Evolutionary conservation across 2,113 vertebrate genomes (phyloP), one percentile per base, ranked within the genome.

Genomic region (Larimichthys polyactis): DNA sequence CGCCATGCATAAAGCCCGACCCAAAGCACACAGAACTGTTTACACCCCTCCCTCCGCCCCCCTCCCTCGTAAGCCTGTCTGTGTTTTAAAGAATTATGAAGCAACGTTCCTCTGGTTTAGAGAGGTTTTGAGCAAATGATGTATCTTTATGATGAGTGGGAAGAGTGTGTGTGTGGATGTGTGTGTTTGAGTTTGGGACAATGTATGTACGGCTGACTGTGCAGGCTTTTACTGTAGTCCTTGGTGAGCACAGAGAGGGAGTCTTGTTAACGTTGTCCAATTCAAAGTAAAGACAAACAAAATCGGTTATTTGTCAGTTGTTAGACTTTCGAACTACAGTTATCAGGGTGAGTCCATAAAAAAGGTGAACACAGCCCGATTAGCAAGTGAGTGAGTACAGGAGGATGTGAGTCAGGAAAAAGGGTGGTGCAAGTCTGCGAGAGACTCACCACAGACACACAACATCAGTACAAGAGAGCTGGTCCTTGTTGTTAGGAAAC

Each of bases 151-250:
- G 22, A 8, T 63, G 71, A 52, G 29, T 73, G 32, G 51, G 7
- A 20, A 32, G 19, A 9, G 24, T 63, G 77, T 54, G 69, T 71
- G 66, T 36, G 1, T 73, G 49, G 3, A 5, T 44, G 32, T 36
- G 24, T 70, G 59, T 75, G 71, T 60, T 40, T 83, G 87, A 43
- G 73, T 78, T 43, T 54, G 73, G 73, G 69, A 46, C 27, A 29
- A 67, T 79, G 81, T 62, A 52, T 84, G 77, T 79, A 71, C 74
- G 86, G 89, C 82, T 94, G 92, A 93, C 90, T 94, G 91, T 94
- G 94, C 92, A 94, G 91, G 94, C 92, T 91, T 95, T 95, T 94
- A 91, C 93, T 93, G 94, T 91, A 79, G 90, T 90, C 87, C 84
- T 89, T 71, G 57, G 87, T 93, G 88, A 94, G 94, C 90, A 91